Base-by-base conservation (phyloP, 2,888 invertebrate genomes). In the Andricus curvator region DNA sequence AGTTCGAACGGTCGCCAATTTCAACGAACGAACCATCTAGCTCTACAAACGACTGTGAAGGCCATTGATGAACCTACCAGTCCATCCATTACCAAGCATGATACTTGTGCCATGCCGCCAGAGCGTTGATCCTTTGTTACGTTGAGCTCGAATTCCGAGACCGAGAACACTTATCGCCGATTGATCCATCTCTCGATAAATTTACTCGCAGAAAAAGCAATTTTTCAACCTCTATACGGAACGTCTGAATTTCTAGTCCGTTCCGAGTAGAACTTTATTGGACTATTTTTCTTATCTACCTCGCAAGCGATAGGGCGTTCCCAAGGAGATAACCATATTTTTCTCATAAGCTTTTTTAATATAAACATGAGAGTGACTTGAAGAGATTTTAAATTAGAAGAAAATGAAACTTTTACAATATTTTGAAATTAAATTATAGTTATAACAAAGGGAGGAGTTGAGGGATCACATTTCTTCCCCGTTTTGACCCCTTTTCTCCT, bases 141-240 rank as follows among this genome's bases (percentile, higher is more conserved):
- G n/a, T n/a, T 56, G 68, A 15, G 25, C 48, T 70, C 22, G 68
- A 70, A 70, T 48, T 70, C 48, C 48, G 48, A 70, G 68, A 48
- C 68, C 48, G 68, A 44, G 68, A 68, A 68, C 68, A 68, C 68
- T 68, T 68, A 68, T 70, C 48, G 44, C 25, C 68, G 25, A 70
- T 70, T 70, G 68, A 70, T 70, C 68, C 68, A 48, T 70, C 68
- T 44, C 25, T 48, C 48, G 68, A 70, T 25, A 70, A 70, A 70
- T 48, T 70, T 70, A 25, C 44, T 48, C 68, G 25, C 3, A 70
- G 48, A 25, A 70, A 20, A 44, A 15, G 48, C 68, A 70, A 70
- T 70, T 70, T 51, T 70, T 70, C 48, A 70, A 29, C 17, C 44
- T 48, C 17, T 22, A 6, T 8, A 25, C 37, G 37, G 41, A 68